Base-by-base conservation (phyloP, 2,113 vertebrate species). In the Paracanthobrama guichenoti region DNA sequence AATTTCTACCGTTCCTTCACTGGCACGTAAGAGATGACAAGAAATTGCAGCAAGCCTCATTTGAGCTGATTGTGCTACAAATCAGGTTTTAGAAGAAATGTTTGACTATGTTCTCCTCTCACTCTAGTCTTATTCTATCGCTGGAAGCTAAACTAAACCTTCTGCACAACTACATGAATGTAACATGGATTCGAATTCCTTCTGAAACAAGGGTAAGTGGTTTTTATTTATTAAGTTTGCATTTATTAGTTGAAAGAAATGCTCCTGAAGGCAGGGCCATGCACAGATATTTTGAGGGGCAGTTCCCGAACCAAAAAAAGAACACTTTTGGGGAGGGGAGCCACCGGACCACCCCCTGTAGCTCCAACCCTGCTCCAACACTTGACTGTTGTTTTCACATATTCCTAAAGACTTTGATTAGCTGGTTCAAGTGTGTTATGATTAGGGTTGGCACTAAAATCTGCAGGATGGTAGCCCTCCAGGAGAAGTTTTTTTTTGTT, bases 101-200 rank as follows among this genome's bases (percentile, higher is more conserved):
- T 83, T 20, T 80, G 14, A 74, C 73, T 84, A 74, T 57, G 86
- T 42, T 89, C 55, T 92, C 62, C 86, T 88, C 86, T 80, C 86
- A 87, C 81, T 67, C 76, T 93, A 99, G 98, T 94, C 94, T 99
- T 90, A 98, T 99, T 94, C 94, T 99, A 90, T 99, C 97, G 73
- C 94, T 99, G 89, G 98, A 99, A 93, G 97, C 98, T 92, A 99
- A 99, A 93, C 95, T 99, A 89, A 97, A 96, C 90, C 96, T 99
- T 87, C 95, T 99, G 86, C 98, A 99, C 96, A 99, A 95, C 96
- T 99, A 99, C 93, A 98, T 99, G 98, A 99, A 99, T 93, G 98
- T 99, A 94, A 98, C 98, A 0, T 99, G 98, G 98, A 97, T 99
- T 89, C 96, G 97, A 89, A 99, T 99, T 90, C 97, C 97, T 57